Evolutionary conservation across 1,140 invertebrate species (phyloP).

Genomic region (Wiebesia pumilae): DNA sequence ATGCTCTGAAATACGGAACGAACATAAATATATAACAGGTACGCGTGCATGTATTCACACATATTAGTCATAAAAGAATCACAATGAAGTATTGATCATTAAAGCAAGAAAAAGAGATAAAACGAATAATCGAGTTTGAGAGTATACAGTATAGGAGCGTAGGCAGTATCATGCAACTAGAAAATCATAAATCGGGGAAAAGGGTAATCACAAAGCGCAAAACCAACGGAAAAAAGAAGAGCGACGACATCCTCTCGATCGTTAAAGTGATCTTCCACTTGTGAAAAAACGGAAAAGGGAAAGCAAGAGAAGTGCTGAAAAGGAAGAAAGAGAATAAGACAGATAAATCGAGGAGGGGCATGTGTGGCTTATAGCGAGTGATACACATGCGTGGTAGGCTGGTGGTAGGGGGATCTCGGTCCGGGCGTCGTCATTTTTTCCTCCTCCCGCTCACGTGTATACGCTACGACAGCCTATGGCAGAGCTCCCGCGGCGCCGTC

Average conservation of each 20-base stretch:
- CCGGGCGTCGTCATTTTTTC: slow-evolving; percentile 45
- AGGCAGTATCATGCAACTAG: not conserved
- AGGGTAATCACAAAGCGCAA: not conserved
- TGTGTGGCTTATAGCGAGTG: not conserved
- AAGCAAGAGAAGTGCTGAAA: slow-evolving; percentile 5
- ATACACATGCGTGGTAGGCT: too few species aligned
- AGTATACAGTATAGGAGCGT: too few species aligned
- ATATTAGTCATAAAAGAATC: not conserved
- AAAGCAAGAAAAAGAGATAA: not conserved
- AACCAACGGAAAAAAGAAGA: not conserved
- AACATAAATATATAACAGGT: too few species aligned
- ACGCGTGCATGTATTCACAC: not conserved
- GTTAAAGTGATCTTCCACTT: slow-evolving; percentile 33
- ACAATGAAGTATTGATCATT: not conserved
- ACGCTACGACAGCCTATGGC: slow-evolving; percentile 35
- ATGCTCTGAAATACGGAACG: not conserved
- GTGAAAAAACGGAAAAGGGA: slow-evolving; percentile 21
- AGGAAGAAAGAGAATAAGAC: not conserved
- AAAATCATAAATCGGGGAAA: slow-evolving; percentile 23
- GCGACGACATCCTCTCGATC: slow-evolving; percentile 18
- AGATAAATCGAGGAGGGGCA: slow-evolving; percentile 20
- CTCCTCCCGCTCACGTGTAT: slow-evolving; percentile 34
- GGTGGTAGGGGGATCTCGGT: not conserved
- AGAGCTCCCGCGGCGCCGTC: slow-evolving; percentile 47
- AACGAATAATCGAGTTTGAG: not conserved